Conservation (phyloP, 2,113 vertebrate genomes). For the Craseonycteris thonglongyai region DNA sequence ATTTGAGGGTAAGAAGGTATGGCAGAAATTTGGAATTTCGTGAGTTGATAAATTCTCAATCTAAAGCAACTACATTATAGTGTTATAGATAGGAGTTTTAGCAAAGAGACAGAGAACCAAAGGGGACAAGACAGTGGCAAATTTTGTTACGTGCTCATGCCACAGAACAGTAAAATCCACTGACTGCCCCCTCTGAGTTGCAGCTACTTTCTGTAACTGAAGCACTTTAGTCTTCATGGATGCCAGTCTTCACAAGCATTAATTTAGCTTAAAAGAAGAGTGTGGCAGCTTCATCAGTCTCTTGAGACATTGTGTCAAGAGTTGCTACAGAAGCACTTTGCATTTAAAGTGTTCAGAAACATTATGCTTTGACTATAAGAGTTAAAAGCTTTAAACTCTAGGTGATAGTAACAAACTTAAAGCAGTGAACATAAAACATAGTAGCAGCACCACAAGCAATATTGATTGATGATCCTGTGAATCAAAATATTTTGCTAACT, state of each 20-base stretch:
- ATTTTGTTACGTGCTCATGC: slow-evolving; percentile 12
- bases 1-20: neutral
- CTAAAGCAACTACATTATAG: neutral
- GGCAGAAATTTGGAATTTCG: neutral
- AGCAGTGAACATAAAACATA: neutral
- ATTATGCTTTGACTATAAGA: slow-evolving; percentile 45
- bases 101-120: neutral
- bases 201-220: slow-evolving; percentile 32
- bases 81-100: neutral
- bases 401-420: neutral
- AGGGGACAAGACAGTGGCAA: neutral
- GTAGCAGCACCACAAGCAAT: neutral
- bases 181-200: neutral
- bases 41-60: neutral
- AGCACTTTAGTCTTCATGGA: slow-evolving; percentile 46
- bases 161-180: neutral
- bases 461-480: neutral
- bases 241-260: slow-evolving; percentile 49
- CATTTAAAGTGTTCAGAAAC: slow-evolving; percentile 59
- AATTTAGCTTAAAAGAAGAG: slow-evolving; percentile 53
- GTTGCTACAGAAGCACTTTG: slow-evolving; percentile 50
- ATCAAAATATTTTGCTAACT: slow-evolving; percentile 39
- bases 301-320: slow-evolving; percentile 38
- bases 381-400: slow-evolving; percentile 49
- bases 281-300: slow-evolving; percentile 20